Base-by-base conservation (phyloP, 2,888 invertebrate species). In the Himalopsyche kuldschensis region DNA sequence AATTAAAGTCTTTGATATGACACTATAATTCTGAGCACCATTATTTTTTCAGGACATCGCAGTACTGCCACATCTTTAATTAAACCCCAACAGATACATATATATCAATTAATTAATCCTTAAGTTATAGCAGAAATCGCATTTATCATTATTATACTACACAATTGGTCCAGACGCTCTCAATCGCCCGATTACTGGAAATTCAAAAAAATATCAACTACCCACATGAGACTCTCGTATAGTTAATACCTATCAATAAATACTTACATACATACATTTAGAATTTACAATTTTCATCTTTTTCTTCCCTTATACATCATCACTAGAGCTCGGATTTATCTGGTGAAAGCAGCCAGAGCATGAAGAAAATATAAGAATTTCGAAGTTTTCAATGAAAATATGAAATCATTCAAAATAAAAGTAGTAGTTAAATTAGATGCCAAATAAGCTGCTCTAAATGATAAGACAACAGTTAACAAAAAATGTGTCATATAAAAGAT, bases 11-110 rank as follows among this genome's bases (percentile, higher is more conserved):
- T 85, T 84, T 86, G 87, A 87, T 87, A 87, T 87, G 87, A 86
- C 85, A 86, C 87, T 86, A 86, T 83, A 78, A 85, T 83, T 84
- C 84, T 84, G 86, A 87, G 87, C 87, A 87, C 87, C 87, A 86
- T 86, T 80, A 69, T 69, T 69, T 69, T 79, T 79, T 76, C 76
- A 75, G 85, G 84, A 85, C 84, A 83, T 81, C 76, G 75, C 82
- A 69, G 78, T 83, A 81, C 81, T n/a, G 75, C 80, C 85, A 80
- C 82, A 79, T 82, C 47, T 82, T 82, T 69, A 69, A 69, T 69
- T 69, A 69, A 69, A 30, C 35, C 76, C 41, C 17, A 24, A 82
- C 47, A 82, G 75, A 27, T 35, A 46, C 75, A 78, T 78, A 82
- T 78, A 82, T 79, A 69, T 55, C 55, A 24, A 55, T 69, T 69